phyloP scores from a whole-genome alignment of 2,113 vertebrate species.

The Castor canadensis region DNA sequence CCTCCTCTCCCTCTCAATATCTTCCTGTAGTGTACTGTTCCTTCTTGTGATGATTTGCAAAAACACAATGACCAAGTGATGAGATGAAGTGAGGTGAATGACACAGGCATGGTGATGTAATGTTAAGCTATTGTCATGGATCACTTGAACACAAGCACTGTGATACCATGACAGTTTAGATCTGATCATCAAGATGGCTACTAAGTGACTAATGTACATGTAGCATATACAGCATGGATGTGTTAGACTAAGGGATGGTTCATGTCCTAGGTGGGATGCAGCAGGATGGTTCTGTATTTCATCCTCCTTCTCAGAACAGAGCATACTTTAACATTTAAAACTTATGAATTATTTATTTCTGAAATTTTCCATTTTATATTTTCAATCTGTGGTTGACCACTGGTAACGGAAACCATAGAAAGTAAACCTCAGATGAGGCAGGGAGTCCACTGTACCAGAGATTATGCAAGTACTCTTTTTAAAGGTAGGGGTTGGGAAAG shows the following conservation, averaged over 20 bases:
- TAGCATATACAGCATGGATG: too few relatives aligned
- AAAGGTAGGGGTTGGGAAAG: background rate
- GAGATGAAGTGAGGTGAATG: too few relatives aligned
- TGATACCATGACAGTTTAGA: background rate
- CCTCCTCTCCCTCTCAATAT: background rate
- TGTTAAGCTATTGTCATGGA: too few relatives aligned
- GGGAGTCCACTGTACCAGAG: background rate
- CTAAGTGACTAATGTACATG: background rate
- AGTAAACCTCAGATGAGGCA: background rate
- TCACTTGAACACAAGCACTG: too few relatives aligned
- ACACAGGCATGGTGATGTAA: too few relatives aligned
- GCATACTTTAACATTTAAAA: background rate
- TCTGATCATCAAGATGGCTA: background rate
- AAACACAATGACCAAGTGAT: too few relatives aligned
- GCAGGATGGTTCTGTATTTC: background rate
- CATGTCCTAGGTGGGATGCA: background rate
- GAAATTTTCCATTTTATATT: background rate
- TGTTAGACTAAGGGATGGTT: background rate
- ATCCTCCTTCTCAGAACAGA: background rate
- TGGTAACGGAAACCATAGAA: background rate
- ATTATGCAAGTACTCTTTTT: background rate
- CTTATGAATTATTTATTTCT: background rate
- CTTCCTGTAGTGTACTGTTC: background rate
- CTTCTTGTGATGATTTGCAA: background rate
- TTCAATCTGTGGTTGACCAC: background rate